phyloP scores from a whole-genome alignment of 2,888 invertebrate genomes.

The Mantis religiosa region DNA sequence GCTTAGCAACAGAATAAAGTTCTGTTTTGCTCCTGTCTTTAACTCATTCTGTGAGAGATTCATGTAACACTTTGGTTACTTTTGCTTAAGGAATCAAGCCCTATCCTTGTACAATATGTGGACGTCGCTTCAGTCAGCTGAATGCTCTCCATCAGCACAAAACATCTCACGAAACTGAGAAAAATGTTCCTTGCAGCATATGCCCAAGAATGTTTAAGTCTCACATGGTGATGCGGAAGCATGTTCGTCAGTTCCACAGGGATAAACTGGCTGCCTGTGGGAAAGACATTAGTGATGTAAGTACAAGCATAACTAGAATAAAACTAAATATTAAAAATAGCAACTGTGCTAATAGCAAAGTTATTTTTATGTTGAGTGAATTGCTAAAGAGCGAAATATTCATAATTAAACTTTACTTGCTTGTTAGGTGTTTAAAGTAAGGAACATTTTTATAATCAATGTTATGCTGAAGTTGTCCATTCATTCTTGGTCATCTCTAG shows the following conservation, averaged over 20 bases:
- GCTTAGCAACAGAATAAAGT: too few species aligned
- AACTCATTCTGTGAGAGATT: too few species aligned
- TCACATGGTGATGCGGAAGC: slow-evolving; percentile 26
- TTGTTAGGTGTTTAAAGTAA: too few species aligned
- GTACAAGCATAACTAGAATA: neutral
- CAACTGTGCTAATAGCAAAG: too few species aligned
- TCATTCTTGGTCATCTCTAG: too few species aligned
- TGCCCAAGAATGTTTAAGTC: slow-evolving; percentile 30
- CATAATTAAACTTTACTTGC: too few species aligned
- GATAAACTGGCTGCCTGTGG: slow-evolving; percentile 7
- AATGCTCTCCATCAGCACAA: slow-evolving; percentile 31
- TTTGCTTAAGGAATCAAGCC: slow-evolving; percentile 40
- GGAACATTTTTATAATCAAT: too few species aligned
- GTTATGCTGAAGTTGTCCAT: too few species aligned
- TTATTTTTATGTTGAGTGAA: too few species aligned
- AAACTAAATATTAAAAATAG: too few species aligned
- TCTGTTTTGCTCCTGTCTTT: too few species aligned
- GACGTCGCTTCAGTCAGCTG: slow-evolving; percentile 34
- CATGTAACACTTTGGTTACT: neutral
- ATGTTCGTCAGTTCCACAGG: slow-evolving; percentile 27
- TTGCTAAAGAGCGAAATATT: too few species aligned
- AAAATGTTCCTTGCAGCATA: slow-evolving; percentile 20
- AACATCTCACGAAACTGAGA: slow-evolving; percentile 27
- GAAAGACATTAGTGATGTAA: slow-evolving; percentile 11
- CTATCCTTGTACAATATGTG: slow-evolving; percentile 42